phyloP scores from a whole-genome alignment of 2,888 invertebrate genomes.

The Meteorus colon region DNA sequence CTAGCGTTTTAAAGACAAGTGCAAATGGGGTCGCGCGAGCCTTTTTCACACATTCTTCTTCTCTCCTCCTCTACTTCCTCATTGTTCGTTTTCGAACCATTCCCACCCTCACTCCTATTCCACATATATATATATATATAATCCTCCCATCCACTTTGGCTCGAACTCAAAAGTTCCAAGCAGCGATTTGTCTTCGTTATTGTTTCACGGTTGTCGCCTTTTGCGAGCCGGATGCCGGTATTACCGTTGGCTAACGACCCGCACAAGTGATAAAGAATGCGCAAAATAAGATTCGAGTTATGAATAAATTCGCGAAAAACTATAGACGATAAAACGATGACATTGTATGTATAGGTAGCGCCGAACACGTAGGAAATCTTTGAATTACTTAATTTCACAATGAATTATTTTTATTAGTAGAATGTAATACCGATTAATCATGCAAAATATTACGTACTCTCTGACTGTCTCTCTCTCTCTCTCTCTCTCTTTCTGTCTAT shows the following conservation, averaged over 20 bases:
- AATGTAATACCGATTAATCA: neutral
- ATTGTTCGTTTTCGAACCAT: neutral
- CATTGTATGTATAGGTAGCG: neutral
- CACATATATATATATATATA: neutral
- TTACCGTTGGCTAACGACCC: constrained; percentile 47
- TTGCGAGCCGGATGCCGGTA: constrained; percentile 30
- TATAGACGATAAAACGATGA: neutral
- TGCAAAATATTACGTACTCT: neutral
- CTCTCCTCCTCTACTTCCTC: neutral
- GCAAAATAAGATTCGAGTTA: constrained; percentile 25
- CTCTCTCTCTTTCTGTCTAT: neutral
- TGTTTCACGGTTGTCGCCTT: constrained; percentile 43
- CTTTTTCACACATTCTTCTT: constrained; percentile 1
- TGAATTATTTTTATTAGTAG: neutral
- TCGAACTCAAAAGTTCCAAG: constrained; percentile 50
- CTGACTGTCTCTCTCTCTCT: too few relatives aligned
- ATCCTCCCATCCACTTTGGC: constrained; percentile 46
- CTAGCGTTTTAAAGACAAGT: constrained; percentile 42
- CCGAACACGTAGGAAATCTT: neutral
- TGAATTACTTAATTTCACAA: neutral
- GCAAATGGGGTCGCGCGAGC: constrained; percentile 40
- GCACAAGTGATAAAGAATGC: constrained; percentile 42
- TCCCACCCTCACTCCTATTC: neutral
- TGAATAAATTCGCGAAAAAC: constrained; percentile 31
- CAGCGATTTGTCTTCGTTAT: constrained; percentile 53